Base-by-base conservation (phyloP, 2,888 invertebrate species). In the Sarcophaga variegata region DNA sequence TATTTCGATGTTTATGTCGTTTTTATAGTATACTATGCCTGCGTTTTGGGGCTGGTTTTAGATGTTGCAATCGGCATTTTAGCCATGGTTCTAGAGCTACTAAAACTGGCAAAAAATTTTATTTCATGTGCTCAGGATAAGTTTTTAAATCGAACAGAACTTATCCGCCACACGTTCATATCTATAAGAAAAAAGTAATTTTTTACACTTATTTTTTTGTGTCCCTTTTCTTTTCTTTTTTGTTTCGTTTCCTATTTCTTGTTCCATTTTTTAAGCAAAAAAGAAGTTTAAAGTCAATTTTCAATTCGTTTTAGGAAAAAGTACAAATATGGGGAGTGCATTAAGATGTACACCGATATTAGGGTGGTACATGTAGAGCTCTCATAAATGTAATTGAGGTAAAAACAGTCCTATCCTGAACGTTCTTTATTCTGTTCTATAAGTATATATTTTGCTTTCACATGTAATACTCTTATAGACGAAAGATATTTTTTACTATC, bases 131-230 rank as follows among this genome's bases (percentile, higher is more conserved):
- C 80, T 74, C 17, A 17, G 54, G 47, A 77, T 81, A 76, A 72
- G 77, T 81, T 81, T 83, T 78, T 74, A 69, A 83, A 83, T 67
- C 62, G 22, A 78, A 69, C 69, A 72, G 71, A 77, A 85, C 84
- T 85, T 85, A 72, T 85, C 67, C 66, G 62, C 81, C 80, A 71
- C 80, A 85, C 84, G 77, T 85, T 22, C 77, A 81, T 72, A 64
- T 84, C 83, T 84, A 59, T 62, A 64, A 81, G 71, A 67, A 72
- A 76, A 72, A 76, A 79, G 60, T 70, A 84, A 62, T 81, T 76
- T 84, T 66, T 45, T 72, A 76, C 37, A 80, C 64, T 71, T 80
- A 49, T 66, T 84, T 84, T 72, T 75, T 37, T 59, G 47, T 66
- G 37, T 37, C 37, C 37, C 37, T 10, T 60, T 54, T 17, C 2